These are phyloP conservation scores for Halcyon badia DNA, from an alignment of 2,797 vertebrate genomes.

Conservation along the genomic window DNA sequence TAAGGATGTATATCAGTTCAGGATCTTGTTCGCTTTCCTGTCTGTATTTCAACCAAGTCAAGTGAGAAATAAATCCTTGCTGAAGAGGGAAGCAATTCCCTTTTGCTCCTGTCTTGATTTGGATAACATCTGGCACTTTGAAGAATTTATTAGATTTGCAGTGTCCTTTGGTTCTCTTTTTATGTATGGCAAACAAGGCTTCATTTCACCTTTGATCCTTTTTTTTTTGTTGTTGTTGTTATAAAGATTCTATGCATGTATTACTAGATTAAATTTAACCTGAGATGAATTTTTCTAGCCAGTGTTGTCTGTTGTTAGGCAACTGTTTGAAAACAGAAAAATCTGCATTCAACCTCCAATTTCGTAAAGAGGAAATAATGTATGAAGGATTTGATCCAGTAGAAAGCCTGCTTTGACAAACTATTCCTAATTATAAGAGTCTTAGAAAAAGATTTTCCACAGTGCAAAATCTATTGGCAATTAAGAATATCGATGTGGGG, in stretches of 20 bases:
- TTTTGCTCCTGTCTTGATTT: neutral
- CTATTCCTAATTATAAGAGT: neutral
- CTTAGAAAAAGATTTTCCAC: neutral
- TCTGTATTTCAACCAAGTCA: neutral
- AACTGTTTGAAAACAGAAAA: neutral
- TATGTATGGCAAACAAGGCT: neutral
- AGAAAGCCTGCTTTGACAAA: neutral
- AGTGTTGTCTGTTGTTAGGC: neutral
- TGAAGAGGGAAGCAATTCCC: neutral
- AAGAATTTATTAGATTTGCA: neutral
- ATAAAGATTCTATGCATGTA: neutral
- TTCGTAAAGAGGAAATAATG: neutral
- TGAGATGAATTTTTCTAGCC: neutral
- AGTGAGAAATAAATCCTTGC: slow-evolving; percentile 2
- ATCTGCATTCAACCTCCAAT: neutral
- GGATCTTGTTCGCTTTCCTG: neutral
- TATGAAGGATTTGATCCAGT: neutral
- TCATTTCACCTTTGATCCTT: neutral
- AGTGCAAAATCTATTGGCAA: neutral
- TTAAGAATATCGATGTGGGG: neutral
- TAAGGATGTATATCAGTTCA: neutral
- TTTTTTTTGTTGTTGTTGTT: neutral
- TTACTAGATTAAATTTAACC: neutral
- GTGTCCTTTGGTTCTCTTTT: neutral
- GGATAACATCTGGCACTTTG: slow-evolving; percentile 31